These are phyloP conservation scores for Episyrphus balteatus DNA, from an alignment of 1,140 invertebrate species.

Conservation along the genomic window DNA sequence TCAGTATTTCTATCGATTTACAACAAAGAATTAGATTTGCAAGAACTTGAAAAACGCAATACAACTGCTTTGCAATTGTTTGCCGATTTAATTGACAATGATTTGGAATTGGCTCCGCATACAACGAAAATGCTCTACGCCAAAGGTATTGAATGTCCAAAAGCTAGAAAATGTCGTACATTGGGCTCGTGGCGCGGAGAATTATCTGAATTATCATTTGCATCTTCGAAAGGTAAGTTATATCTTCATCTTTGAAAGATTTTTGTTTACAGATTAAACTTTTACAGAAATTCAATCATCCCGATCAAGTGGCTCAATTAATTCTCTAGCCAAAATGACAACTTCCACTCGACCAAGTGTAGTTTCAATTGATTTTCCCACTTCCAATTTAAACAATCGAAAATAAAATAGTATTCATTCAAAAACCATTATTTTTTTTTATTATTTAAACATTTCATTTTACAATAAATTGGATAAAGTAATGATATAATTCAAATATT, in stretches of 20 bases:
- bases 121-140: constrained; percentile 5
- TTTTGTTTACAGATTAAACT: too few species aligned
- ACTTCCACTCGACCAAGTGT: constrained; percentile 15
- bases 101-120: constrained; percentile 19
- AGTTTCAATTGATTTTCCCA: constrained; percentile 21
- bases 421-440: neutral
- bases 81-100: constrained; percentile 25
- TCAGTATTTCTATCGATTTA: constrained; percentile 25
- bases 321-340: neutral
- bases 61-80: constrained; percentile 32
- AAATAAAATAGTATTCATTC: neutral
- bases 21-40: constrained; percentile 29
- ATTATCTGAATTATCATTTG: constrained; percentile 13
- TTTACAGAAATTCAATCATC: too few species aligned
- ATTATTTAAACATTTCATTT: neutral
- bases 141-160: constrained; percentile 29
- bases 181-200: constrained; percentile 19
- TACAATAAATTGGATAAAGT: constrained; percentile 4
- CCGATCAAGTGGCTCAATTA: constrained; percentile 6
- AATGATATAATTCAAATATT: neutral
- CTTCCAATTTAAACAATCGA: neutral
- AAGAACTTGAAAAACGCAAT: constrained; percentile 34
- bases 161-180: constrained; percentile 20
- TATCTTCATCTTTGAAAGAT: too few species aligned
- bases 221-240: constrained; percentile 10